Evolutionary conservation across 2,113 vertebrate genomes (phyloP), one percentile per base, ranked within the genome.

Genomic region (Apteryx owenii): DNA sequence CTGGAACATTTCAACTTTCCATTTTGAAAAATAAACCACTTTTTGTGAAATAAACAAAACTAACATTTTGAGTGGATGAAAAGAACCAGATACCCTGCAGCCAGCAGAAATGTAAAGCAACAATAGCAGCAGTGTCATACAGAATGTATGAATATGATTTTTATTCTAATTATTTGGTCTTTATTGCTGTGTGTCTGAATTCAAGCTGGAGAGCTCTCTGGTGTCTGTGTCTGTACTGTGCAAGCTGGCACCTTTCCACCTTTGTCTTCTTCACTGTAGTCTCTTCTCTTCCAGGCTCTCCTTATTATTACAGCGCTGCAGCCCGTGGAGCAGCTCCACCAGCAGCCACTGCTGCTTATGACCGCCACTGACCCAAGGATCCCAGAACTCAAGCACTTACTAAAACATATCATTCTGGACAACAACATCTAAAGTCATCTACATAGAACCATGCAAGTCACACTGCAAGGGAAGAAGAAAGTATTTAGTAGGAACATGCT

Each of bases 281-380:
- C 83, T 97, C 75, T 28, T 98, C 56, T 91, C 86, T 88, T 91
- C 7, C 94, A 99, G 99, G 99, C 50, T 99, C 99, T 94, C 99
- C 99, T 1, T 99, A 99, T 97, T 99, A 99, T 97, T 99, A 99
- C 98, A 99, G 99, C 2, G 98, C 99, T 0, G 99, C 99, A 19
- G 98, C 99, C 48, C 98, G 99, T 10, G 99, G 99, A 84, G 98
- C 99, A 2, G 99, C 99, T 1, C 98, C 99, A 0, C 98, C 99
- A 7, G 98, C 99, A 3, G 97, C 99, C 0, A 98, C 99, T 60
- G 98, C 99, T 3, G 98, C 99, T 95, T 99, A 99, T 1, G 99
- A 99, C 93, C 99, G 99, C 48, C 99, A 99, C 98, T 99, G 99
- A 99, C 98, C 76, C 96, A 16, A 50, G 21, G 95, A 92, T 93